Evolutionary conservation across 2,888 invertebrate species (phyloP), one percentile per base, ranked within the genome.

Genomic region (Alentia gelatinosa): DNA sequence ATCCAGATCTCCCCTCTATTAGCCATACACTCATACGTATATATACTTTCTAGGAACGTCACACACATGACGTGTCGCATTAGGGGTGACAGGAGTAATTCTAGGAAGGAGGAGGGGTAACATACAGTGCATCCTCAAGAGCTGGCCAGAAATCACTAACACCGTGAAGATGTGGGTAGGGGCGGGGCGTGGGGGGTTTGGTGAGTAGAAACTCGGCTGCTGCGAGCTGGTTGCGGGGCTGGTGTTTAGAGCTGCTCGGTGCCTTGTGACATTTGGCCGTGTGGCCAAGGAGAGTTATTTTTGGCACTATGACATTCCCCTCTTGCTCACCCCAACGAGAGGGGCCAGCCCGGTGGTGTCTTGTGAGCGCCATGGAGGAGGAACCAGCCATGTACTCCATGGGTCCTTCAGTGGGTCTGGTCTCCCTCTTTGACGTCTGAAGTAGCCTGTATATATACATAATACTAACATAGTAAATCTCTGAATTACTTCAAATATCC

Each of bases 211-310:
- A 47, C 47, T 40, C 35, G 33, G 75, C 26, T 75, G 56, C 56
- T 56, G 23, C 56, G 47, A 42, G 47, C 33, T 75, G 75, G 83
- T 37, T 37, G 83, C n/a, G 40, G 37, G 19, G 40, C 3, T 19
- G 83, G 83, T 83, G 83, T 83, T 83, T 83, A 83, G 86, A 39
- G 37, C 39, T 74, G 74, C 26, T 86, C 33, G 50, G 86, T 86
- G 47, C 86, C 86, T 86, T 86, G 86, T 86, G 86, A 86, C 86
- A 86, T 86, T 86, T 86, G 86, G 86, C 50, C 39, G 42, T 47
- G 86, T 86, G 86, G 86, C 86, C 86, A 86, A 86, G 86, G 86
- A 86, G 86, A 86, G 86, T 86, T 86, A 86, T 86, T 86, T 86
- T 86, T 86, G 86, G 86, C 86, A 47, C 86, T 50, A 86, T 86